Conservation (phyloP, 2,113 vertebrate genomes). For the Ceyx melanurus region DNA sequence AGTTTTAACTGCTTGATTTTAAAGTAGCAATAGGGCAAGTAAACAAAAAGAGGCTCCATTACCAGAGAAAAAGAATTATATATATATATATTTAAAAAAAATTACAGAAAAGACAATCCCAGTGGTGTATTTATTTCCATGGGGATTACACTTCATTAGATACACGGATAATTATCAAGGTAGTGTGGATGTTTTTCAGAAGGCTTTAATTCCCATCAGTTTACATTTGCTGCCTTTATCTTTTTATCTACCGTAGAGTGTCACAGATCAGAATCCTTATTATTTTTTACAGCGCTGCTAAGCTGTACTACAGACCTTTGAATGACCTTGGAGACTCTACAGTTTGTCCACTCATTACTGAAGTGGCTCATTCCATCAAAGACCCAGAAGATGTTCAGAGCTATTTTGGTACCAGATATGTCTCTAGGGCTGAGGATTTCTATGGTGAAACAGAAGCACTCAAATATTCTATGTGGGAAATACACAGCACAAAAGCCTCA, state of each 20-base stretch:
- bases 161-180: background rate
- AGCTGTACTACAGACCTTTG: background rate
- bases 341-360: background rate
- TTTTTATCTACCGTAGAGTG: background rate
- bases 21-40: background rate
- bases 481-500: background rate
- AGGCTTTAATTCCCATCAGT: background rate
- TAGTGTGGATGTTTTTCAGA: background rate
- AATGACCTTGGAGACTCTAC: background rate
- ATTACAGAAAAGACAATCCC: background rate
- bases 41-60: background rate
- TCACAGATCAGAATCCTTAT: background rate
- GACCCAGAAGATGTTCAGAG: background rate
- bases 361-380: background rate
- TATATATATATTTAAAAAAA: background rate
- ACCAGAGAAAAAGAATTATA: background rate
- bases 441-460: background rate
- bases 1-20: background rate
- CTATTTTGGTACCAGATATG: conserved; percentile 11
- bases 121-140: background rate
- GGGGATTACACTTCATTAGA: conserved; percentile 19
- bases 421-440: conserved; percentile 10
- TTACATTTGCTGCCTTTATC: background rate
- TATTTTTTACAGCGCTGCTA: background rate
- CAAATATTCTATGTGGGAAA: background rate